Percentiles rank a stretch among this genome's conserved stretches.
phyloP scores from a whole-genome alignment of 2,888 invertebrate species.

The Pilophorus perplexus region DNA sequence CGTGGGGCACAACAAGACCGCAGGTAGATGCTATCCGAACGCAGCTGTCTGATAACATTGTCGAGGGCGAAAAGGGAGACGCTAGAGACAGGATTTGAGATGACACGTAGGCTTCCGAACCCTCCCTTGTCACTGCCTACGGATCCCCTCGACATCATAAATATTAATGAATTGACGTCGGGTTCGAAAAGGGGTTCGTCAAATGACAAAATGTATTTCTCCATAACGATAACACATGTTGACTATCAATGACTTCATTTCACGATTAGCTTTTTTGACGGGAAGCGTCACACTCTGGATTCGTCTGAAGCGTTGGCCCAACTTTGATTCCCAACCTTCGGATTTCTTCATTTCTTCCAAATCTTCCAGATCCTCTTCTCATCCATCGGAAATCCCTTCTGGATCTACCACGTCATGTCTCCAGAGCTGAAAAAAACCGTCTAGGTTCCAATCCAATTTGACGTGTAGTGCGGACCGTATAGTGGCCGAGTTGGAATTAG shows the following conservation, averaged over 20 bases:
- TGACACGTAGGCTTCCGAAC: slow-evolving; percentile 11
- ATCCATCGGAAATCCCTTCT: too few species aligned
- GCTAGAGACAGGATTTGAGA: slow-evolving; percentile 31
- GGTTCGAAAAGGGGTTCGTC: slow-evolving; percentile 26
- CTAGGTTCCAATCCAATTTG: too few species aligned
- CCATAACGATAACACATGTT: slow-evolving; percentile 33
- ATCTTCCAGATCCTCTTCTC: too few species aligned
- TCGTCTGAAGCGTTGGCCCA: too few species aligned
- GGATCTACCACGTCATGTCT: too few species aligned
- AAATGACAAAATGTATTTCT: slow-evolving; percentile 25
- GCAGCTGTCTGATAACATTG: slow-evolving; percentile 36
- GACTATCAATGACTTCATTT: slow-evolving; percentile 39
- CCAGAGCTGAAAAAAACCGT: too few species aligned
- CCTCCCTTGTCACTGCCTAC: slow-evolving; percentile 6
- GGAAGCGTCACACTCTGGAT: too few species aligned
- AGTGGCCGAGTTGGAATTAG: too few species aligned
- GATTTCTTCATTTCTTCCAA: too few species aligned
- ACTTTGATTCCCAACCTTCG: too few species aligned
- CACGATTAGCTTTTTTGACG: too few species aligned
- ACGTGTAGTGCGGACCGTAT: too few species aligned
- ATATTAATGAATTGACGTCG: slow-evolving; percentile 39
- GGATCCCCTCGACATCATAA: slow-evolving; percentile 16
- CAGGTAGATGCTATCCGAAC: slow-evolving; percentile 36
- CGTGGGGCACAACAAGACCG: not conserved
- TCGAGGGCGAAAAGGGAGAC: slow-evolving; percentile 8